Base-by-base conservation (phyloP, 1,140 invertebrate genomes). In the Philopotamus ludificatus region DNA sequence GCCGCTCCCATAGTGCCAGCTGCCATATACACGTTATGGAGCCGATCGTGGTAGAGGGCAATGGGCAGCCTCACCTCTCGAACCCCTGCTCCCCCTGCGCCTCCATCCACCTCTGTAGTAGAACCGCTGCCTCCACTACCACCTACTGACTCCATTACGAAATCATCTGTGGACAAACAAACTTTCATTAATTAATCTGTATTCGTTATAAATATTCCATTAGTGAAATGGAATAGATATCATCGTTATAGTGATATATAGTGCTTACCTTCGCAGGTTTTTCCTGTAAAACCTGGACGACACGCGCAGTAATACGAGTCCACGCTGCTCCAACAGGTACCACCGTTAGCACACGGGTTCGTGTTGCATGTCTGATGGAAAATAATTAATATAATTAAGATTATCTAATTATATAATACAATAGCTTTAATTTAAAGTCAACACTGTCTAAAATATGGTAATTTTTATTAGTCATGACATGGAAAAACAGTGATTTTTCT, bases 261-360 rank as follows among this genome's bases (percentile, higher is more conserved):
- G 3, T 25, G 22, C 39, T 77, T 75, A 85, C 85, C 86, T 84
- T 91, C 87, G 73, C 90, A 92, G 65, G 86, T 83, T 74, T 84
- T 85, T n/a, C 90, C 90, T 8, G 87, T 89, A 71, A 85, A 90
- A 3, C 88, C 88, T 0, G 87, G 85, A 39, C 84, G 79, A 71
- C 88, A 90, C 45, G 86, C 86, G 73, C 89, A 90, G 75, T 87
- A 89, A 76, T 87, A 90, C 7, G 86, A 86, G 70, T 88, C 84
- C n/a, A 87, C 81, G 63, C 85, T 87, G 71, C 84, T 88, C 86
- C 87, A 89, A 73, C 89, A 90, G 20, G 86, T 89, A 26, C 88
- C 89, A 22, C 88, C 88, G 71, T 90, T 86, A 57, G 84, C 83
- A 72, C 89, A 92, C 0, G 89, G 90, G 73, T 87, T 87, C 50